Base-by-base conservation (phyloP, 1,140 invertebrate genomes). In the Mercenaria mercenaria region DNA sequence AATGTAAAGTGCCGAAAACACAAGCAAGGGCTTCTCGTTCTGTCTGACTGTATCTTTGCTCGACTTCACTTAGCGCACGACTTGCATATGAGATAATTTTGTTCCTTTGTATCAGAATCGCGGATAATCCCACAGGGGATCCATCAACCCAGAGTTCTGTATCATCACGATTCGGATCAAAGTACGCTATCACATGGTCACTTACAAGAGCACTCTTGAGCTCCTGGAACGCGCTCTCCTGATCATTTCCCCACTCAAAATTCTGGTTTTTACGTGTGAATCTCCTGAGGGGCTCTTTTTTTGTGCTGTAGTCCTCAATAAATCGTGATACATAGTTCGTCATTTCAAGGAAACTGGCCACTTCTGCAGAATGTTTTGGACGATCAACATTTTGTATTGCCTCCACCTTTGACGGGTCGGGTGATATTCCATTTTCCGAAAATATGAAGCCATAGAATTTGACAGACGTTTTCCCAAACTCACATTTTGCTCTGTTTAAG, bases 11-110 rank as follows among this genome's bases (percentile, higher is more conserved):
- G 11, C 94, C 93, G 92, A 91, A 96, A 23, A 96, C 93, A 23
- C 96, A 90, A 23, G 95, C 96, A 41, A 96, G 88, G 39, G 89
- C 93, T 92, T 96, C 96, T 76, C 93, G 92, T 90, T 97, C 96
- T 39, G 94, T 96, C 18, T 95, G 96, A 0, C 92, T 93, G 85
- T 96, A 96, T 4, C 92, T 41, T 52, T 90, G 86, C 80, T 95
- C 92, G 11, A 90, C 82, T 34, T 89, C 59, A 37, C 85, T 90
- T 6, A 94, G 82, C 32, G 76, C 39, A 69, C 91, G 37, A 64
- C 87, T 92, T 64, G 79, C 88, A 56, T 92, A 91, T 23, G 72
- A 50, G n/a, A 89, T 77, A 10, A 91, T 41, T 50, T 77, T 90
- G 1, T 77, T 72, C 52, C 91, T 69, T 64, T 92, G 90, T 8